phyloP scores from a whole-genome alignment of 2,113 vertebrate species.

The Ictalurus punctatus region DNA sequence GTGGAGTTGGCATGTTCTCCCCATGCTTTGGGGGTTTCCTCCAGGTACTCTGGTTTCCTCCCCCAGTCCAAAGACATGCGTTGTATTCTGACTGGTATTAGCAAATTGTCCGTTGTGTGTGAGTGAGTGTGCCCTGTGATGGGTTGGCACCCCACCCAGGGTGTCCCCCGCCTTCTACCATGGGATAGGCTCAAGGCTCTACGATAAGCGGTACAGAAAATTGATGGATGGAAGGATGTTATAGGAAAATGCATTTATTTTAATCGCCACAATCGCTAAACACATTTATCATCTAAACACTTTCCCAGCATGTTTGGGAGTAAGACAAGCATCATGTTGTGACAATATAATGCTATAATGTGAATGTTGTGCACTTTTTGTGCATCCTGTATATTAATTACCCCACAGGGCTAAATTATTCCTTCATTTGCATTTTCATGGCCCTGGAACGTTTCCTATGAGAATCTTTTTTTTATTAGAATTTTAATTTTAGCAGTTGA shows the following conservation, averaged over 20 bases:
- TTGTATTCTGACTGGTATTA: too few species aligned
- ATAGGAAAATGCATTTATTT: not conserved
- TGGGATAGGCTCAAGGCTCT: too few species aligned
- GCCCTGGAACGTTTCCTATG: not conserved
- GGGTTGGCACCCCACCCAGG: too few species aligned
- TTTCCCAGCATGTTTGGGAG: not conserved
- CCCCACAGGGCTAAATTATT: conserved; percentile 4
- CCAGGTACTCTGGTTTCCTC: too few species aligned
- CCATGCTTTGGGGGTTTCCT: too few species aligned
- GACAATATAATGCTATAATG: not conserved
- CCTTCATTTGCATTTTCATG: conserved; percentile 23
- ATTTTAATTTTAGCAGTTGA: conserved; percentile 37
- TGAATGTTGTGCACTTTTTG: not conserved
- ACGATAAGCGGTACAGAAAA: too few species aligned
- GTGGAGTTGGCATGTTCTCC: too few species aligned
- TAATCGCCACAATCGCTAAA: not conserved
- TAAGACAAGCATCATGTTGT: not conserved
- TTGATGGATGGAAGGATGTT: not conserved
- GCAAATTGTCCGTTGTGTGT: too few species aligned
- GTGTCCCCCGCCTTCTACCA: too few species aligned
- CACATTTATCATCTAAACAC: not conserved
- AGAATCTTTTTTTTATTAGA: conserved; percentile 30
- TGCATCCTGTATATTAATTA: conserved; percentile 21
- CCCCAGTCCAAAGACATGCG: too few species aligned
- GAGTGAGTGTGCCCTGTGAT: too few species aligned